phyloP scores from a whole-genome alignment of 2,113 vertebrate species.

The Tetrax tetrax region DNA sequence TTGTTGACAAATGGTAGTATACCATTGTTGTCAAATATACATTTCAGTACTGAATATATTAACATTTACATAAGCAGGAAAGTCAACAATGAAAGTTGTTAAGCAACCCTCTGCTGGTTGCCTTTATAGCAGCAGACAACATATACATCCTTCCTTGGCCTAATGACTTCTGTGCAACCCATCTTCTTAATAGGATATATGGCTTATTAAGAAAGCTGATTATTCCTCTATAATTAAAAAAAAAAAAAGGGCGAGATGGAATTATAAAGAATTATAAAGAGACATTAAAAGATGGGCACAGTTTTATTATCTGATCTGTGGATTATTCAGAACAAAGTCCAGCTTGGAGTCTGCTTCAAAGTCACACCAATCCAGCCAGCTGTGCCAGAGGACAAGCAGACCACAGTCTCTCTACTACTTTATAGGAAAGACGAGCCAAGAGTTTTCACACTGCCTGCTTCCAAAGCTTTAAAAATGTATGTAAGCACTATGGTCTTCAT shows the following conservation, averaged over 20 bases:
- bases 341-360: neutral
- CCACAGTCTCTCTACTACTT: neutral
- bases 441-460: neutral
- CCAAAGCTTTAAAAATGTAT: neutral
- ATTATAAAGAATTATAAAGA: neutral
- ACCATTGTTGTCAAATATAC: neutral
- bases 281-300: neutral
- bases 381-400: neutral
- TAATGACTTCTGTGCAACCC: neutral
- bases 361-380: neutral
- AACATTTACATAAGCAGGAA: constrained; percentile 2
- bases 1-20: neutral
- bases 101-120: constrained; percentile 72
- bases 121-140: neutral
- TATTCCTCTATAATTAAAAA: neutral
- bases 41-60: constrained; percentile 6
- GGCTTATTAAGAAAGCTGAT: neutral
- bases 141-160: neutral
- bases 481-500: neutral
- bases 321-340: neutral
- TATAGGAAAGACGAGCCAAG: neutral
- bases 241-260: neutral
- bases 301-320: neutral
- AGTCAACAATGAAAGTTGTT: constrained; percentile 38
- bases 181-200: neutral